Percentiles rank a stretch among this genome's conserved stretches.
Evolutionary conservation across 2,113 vertebrate species (phyloP).

Genomic region (Caretta caretta): DNA sequence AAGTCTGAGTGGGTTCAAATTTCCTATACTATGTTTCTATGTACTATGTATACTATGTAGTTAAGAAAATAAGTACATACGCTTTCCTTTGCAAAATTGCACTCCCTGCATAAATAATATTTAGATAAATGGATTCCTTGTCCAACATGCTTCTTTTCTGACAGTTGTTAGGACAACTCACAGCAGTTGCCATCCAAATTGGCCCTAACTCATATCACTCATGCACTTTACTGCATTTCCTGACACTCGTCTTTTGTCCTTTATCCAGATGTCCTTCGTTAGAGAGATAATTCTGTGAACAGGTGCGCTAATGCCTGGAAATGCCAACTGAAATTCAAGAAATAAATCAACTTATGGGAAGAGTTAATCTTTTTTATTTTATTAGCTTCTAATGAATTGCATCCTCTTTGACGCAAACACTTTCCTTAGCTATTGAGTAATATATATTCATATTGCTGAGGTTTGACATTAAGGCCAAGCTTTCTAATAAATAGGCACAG

Average conservation of each 20-base stretch:
- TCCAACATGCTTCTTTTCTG: conserved; percentile 50
- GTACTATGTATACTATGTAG: not conserved
- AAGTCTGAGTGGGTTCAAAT: conserved; percentile 42
- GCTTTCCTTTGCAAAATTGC: conserved; percentile 16
- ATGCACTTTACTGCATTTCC: conserved; percentile 4
- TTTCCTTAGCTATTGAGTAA: not conserved
- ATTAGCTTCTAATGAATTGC: not conserved
- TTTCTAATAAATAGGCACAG: not conserved
- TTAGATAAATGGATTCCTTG: conserved; percentile 65
- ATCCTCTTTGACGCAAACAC: not conserved
- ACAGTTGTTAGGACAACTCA: conserved; percentile 59
- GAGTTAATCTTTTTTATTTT: not conserved
- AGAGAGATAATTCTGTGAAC: conserved; percentile 61
- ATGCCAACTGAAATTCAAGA: conserved; percentile 71
- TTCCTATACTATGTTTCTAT: not conserved
- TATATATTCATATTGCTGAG: not conserved
- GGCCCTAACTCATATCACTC: not conserved
- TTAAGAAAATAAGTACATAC: conserved; percentile 21
- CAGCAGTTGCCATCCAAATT: conserved; percentile 57
- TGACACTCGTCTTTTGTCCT: conserved; percentile 32
- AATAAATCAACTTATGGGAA: conserved; percentile 63
- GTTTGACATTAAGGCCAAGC: not conserved
- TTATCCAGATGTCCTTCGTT: conserved; percentile 73
- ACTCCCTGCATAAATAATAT: conserved; percentile 57
- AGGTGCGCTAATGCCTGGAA: conserved; percentile 71